Conservation (phyloP, 2,888 invertebrate species). For the Pseudococcus jackbeardsleyi region DNA sequence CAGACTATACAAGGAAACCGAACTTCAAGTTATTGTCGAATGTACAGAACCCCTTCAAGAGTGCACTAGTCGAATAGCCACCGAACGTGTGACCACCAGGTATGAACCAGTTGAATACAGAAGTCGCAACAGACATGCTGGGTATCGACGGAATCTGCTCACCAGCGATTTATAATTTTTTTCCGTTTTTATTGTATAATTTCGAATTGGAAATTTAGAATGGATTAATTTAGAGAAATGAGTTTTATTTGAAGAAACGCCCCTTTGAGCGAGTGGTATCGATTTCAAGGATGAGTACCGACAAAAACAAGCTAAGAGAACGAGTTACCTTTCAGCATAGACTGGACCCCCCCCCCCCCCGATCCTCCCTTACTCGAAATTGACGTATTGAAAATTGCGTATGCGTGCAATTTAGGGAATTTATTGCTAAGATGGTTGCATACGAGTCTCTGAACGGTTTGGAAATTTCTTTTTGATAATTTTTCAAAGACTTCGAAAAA, state of each 20-base stretch:
- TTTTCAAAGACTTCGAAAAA: too few species aligned
- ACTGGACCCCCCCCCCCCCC: background rate
- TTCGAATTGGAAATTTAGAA: too few species aligned
- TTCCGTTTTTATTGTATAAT: background rate
- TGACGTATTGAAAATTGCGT: background rate
- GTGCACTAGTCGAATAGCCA: slow-evolving; percentile 39
- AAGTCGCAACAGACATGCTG: background rate
- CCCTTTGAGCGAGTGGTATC: background rate
- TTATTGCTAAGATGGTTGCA: too few species aligned
- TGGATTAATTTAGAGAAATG: background rate
- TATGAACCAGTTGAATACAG: slow-evolving; percentile 22
- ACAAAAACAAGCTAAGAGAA: background rate
- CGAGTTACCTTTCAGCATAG: slow-evolving; percentile 27
- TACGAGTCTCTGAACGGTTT: too few species aligned
- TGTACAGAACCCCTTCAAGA: slow-evolving; percentile 75
- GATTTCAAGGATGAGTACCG: background rate
- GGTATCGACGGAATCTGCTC: slow-evolving; percentile 60
- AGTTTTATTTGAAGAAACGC: background rate
- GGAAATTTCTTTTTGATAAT: too few species aligned
- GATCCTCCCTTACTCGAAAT: background rate
- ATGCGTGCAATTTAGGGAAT: background rate
- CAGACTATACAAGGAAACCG: slow-evolving; percentile 86
- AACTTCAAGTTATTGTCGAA: slow-evolving; percentile 88
- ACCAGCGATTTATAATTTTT: slow-evolving; percentile 66
- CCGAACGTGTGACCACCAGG: slow-evolving; percentile 7